Base-by-base conservation (phyloP, 2,888 invertebrate genomes). In the Ophion slaviceki region DNA sequence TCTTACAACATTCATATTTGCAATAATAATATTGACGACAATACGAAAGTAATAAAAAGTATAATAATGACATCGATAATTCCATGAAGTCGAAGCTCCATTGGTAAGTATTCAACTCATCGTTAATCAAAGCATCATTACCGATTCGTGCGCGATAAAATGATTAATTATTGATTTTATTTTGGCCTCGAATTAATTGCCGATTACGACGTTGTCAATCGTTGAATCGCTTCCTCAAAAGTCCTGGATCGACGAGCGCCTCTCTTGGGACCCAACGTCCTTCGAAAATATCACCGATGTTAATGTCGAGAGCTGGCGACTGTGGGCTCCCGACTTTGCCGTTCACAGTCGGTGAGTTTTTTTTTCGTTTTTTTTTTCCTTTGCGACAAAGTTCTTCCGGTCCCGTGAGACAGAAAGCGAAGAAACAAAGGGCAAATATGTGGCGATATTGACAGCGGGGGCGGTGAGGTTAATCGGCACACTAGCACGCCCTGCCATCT, bases 271-370 rank as follows among this genome's bases (percentile, higher is more conserved):
- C 2, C n/a, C 66, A 7, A n/a, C 53, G 59, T 40, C 6, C 36
- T 80, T 80, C 45, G 57, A 32, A 11, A 80, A 80, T 24, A 40
- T 28, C 2, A 66, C 40, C 10, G 11, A 17, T 1, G 2, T 80
- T 28, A 17, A 57, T 20, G 7, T 80, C 0, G 53, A 53, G 10
- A 10, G 5, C 24, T 80, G 66, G 64, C 57, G 24, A 10, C 3
- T 80, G 7, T 80, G 80, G 80, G 7, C 5, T 45, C 80, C 80
- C 1, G 11, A 64, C 8, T 0, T 74, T 11, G 57, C 40, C 14
- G 66, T 74, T 67, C 72, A 66, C 20, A 74, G 80, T 14, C 36
- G 11, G 80, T 80, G 72, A 80, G 80, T 80, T 61, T 61, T 53
- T 20, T 6, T 70, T 28, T 68, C 53, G 28, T n/a, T n/a, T 80